Percentiles rank a stretch among this genome's conserved stretches.
Conservation (phyloP, 2,797 vertebrate genomes). For the Myotis pilosus region DNA sequence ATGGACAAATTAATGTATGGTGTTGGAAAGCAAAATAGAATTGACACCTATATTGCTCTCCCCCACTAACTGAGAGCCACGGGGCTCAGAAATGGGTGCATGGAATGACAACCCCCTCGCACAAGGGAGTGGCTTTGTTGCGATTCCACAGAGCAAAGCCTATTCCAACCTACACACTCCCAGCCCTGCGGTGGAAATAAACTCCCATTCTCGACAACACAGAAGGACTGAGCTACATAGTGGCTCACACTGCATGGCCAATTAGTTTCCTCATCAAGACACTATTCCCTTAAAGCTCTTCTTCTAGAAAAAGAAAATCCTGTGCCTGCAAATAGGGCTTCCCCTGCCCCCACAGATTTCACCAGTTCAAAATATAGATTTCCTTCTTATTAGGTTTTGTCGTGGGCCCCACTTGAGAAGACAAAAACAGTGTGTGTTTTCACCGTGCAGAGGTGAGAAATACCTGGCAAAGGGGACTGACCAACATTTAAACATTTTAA, state of each 20-base stretch:
- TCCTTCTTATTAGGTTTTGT: slow-evolving; percentile 6
- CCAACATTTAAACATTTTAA: background rate
- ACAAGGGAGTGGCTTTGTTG: background rate
- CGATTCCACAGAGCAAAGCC: slow-evolving; percentile 1
- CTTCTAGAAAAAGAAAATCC: background rate
- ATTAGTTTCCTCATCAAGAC: slow-evolving; percentile 54
- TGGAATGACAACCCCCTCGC: background rate
- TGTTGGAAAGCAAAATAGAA: background rate
- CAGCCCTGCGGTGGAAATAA: background rate
- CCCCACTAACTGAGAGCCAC: background rate
- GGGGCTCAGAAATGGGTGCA: background rate
- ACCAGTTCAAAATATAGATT: slow-evolving; percentile 48
- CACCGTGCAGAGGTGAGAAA: background rate
- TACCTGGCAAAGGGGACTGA: background rate
- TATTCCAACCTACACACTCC: background rate
- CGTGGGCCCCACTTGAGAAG: background rate
- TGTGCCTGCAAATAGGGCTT: background rate
- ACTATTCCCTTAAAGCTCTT: slow-evolving; percentile 6
- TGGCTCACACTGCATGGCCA: background rate
- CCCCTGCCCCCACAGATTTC: background rate
- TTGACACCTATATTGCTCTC: background rate
- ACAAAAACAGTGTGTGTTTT: background rate
- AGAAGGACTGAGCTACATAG: background rate
- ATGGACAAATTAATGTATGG: background rate
- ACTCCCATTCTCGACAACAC: background rate